Percentiles rank a stretch among this genome's conserved stretches.
These are phyloP conservation scores for Chelonus formosanus DNA, from an alignment of 2,888 invertebrate genomes.

Conservation along the genomic window DNA sequence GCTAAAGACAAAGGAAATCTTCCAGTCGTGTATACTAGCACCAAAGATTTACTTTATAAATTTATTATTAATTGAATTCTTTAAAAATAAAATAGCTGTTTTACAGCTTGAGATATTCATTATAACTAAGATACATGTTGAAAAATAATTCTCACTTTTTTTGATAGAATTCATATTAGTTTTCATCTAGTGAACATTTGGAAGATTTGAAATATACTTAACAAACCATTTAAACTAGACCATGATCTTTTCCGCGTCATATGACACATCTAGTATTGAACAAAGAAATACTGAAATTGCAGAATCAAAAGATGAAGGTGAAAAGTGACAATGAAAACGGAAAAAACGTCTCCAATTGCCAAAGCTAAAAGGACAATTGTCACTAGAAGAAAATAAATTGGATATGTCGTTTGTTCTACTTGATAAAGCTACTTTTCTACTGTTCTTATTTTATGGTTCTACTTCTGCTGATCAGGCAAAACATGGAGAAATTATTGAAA, in stretches of 20 bases:
- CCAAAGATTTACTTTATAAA: neutral
- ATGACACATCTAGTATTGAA: constrained; percentile 18
- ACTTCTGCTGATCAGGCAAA: constrained; percentile 22
- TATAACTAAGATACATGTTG: too few relatives aligned
- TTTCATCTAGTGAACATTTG: too few relatives aligned
- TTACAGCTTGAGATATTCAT: too few relatives aligned
- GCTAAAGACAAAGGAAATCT: constrained; percentile 15
- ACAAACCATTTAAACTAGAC: constrained; percentile 12
- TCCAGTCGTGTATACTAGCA: neutral
- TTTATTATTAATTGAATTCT: neutral
- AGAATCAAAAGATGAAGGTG: constrained; percentile 25
- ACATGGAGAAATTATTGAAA: constrained; percentile 9
- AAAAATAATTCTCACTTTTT: too few relatives aligned
- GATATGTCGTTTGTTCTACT: constrained; percentile 20
- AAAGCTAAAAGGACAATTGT: constrained; percentile 19
- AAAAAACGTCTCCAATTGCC: neutral
- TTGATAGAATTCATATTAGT: too few relatives aligned
- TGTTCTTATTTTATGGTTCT: constrained; percentile 16
- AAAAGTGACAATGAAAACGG: constrained; percentile 15
- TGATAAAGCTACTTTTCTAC: constrained; percentile 16
- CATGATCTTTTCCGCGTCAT: constrained; percentile 24
- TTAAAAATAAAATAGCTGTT: too few relatives aligned
- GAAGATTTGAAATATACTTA: constrained; percentile 1
- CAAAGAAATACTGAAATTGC: constrained; percentile 26
- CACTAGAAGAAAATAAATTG: constrained; percentile 18